Base-by-base conservation (phyloP, 2,888 invertebrate genomes). In the Sericinus montela region DNA sequence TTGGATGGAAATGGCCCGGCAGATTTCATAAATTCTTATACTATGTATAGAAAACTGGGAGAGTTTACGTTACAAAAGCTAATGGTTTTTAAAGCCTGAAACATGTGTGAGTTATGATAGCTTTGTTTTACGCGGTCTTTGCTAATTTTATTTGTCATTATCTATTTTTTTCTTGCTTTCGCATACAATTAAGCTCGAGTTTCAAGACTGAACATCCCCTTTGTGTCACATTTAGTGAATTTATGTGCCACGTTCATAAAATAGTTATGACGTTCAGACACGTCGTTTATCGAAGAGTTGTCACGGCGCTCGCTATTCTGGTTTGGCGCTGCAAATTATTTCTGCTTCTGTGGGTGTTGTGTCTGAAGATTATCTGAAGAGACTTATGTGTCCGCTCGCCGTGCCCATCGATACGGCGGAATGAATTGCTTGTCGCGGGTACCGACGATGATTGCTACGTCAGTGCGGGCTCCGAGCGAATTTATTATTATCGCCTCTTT, bases 261-360 rank as follows among this genome's bases (percentile, higher is more conserved):
- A 43, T 14, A 23, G 15, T 37, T 28, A 37, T 45, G 42, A 45
- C 40, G 50, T 41, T 10, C 32, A 6, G 40, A 37, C 41, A 32
- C 39, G 38, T 34, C 36, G 38, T 44, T 53, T 32, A 38, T 41
- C 45, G 52, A 53, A 42, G 53, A 48, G 57, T 52, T 48, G 57
- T 54, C 50, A 51, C 51, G 57, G 52, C 45, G 46, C 42, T 39
- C 48, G 42, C 48, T 41, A 52, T 56, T 52, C 60, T 51, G 52
- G 51, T 54, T 56, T 48, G 16, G 34, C 47, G 45, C 38, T 48
- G 53, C 44, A 44, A 55, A 56, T 58, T 48, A 48, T 50, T 48
- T 52, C 49, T 49, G 51, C 49, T 47, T 49, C 45, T 37, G 47
- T 44, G 45, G 47, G 46, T 43, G 51, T 49, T 34, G 45, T 39